Evolutionary conservation across 2,888 invertebrate genomes (phyloP), one percentile per base, ranked within the genome.

Genomic region (Holacanthella duospinosa): DNA sequence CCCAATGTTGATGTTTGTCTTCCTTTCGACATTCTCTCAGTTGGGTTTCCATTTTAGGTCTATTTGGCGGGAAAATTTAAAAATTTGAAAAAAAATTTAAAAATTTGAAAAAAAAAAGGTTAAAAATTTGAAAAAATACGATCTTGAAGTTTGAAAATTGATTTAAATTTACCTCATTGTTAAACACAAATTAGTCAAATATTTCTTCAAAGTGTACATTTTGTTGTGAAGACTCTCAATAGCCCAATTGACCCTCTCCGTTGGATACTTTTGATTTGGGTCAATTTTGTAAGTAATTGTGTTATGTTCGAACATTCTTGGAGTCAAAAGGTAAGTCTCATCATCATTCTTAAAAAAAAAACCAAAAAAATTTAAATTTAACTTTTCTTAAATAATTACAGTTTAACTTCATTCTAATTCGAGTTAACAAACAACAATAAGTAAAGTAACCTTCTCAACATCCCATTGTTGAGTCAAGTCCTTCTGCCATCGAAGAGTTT

Each of bases 381-480:
- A 4, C 24, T 4, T 43, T 25, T 29, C 43, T 36, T 16, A n/a
- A n/a, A n/a, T n/a, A n/a, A n/a, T n/a, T n/a, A n/a, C n/a, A n/a
- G n/a, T n/a, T n/a, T n/a, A n/a, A n/a, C n/a, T n/a, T n/a, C n/a
- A n/a, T n/a, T n/a, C n/a, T n/a, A n/a, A n/a, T n/a, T n/a, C n/a
- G n/a, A n/a, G n/a, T n/a, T n/a, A n/a, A n/a, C n/a, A n/a, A n/a
- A n/a, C n/a, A n/a, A n/a, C n/a, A n/a, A n/a, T n/a, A n/a, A n/a
- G n/a, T n/a, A n/a, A n/a, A n/a, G n/a, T n/a, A n/a, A 59, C 59
- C 59, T 43, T 59, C 25, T 59, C 59, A n/a, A 59, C 16, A 44
- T 59, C 59, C 59, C 59, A 59, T 28, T 59, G 59, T 25, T 59
- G 59, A 4, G 59, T 12, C 6, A 43, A 59, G 44, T 48, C 59